These are phyloP conservation scores for Candidula unifasciata DNA, from an alignment of 2,888 invertebrate genomes.

Conservation along the genomic window DNA sequence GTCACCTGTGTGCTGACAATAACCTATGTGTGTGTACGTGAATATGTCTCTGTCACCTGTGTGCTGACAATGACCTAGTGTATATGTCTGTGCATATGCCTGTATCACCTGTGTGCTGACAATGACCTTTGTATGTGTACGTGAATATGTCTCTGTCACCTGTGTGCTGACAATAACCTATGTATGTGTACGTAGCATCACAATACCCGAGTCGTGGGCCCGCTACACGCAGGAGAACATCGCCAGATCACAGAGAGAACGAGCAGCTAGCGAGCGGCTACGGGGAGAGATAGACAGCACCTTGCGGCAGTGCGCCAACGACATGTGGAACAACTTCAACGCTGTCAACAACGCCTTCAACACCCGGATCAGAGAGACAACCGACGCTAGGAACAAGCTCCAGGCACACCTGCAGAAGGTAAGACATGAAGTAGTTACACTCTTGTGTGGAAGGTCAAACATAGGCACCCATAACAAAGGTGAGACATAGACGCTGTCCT, in stretches of 20 bases:
- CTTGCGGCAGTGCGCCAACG: constrained; percentile 76
- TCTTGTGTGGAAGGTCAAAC: no score
- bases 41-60: no score
- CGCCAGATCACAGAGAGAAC: constrained; percentile 76
- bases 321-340: constrained; percentile 79
- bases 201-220: constrained; percentile 81
- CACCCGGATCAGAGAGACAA: constrained; percentile 75
- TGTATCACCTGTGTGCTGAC: no score
- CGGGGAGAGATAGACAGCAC: constrained; percentile 76
- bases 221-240: constrained; percentile 78
- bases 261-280: constrained; percentile 76
- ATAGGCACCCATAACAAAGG: constrained; percentile 76
- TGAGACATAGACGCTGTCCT: constrained; percentile 78
- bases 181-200: constrained; percentile 80
- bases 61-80: no score
- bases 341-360: constrained; percentile 77
- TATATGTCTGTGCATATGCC: no score
- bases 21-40: no score
- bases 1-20: no score
- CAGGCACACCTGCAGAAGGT: constrained; percentile 76
- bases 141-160: no score
- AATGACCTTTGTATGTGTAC: no score
- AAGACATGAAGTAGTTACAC: not conserved
- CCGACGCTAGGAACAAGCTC: constrained; percentile 77
- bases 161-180: no score